Percentiles rank a stretch among this genome's conserved stretches.
These are phyloP conservation scores for Micronisus gabar DNA, from an alignment of 2,113 vertebrate species.

Conservation along the genomic window DNA sequence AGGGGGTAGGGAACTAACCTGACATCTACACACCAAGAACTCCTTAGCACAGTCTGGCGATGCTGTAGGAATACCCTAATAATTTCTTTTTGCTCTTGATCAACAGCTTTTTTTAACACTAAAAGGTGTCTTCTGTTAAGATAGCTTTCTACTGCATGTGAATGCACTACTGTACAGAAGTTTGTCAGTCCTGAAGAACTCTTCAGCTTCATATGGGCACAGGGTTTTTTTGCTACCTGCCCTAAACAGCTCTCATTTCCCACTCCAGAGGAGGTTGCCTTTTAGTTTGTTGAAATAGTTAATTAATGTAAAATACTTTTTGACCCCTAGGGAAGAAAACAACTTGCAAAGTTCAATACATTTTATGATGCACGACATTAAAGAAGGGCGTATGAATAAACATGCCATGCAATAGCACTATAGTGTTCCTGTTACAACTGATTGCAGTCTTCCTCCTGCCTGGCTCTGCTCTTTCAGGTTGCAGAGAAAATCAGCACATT, in stretches of 20 bases:
- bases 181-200: neutral
- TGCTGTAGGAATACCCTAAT: neutral
- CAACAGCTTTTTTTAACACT: neutral
- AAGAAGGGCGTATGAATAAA: neutral
- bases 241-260: neutral
- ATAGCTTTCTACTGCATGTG: neutral
- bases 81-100: neutral
- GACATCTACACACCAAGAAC: neutral
- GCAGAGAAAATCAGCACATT: neutral
- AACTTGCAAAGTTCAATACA: neutral
- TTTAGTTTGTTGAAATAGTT: neutral
- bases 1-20: neutral
- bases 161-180: neutral
- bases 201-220: neutral
- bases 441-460: neutral
- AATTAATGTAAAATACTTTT: neutral
- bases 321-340: neutral
- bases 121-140: neutral
- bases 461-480: neutral
- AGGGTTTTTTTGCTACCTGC: neutral
- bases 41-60: neutral
- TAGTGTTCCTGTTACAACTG: neutral
- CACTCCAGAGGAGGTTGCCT: neutral
- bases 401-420: rapidly evolving
- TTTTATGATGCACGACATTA: neutral